These are phyloP conservation scores for Calephelis virginiensis DNA, from an alignment of 1,140 invertebrate genomes.

Conservation along the genomic window DNA sequence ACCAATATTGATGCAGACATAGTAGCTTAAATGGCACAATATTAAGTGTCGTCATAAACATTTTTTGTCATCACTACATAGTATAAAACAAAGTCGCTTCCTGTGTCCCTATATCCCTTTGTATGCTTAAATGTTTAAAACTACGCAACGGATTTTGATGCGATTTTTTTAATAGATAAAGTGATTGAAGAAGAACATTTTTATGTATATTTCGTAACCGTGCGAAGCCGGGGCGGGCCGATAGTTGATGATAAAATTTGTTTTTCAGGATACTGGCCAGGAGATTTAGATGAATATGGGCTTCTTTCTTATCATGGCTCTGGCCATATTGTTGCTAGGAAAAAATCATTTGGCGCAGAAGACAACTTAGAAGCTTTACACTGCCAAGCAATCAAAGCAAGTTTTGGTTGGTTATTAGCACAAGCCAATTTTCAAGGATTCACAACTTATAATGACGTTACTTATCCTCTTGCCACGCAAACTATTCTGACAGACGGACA, in stretches of 20 bases:
- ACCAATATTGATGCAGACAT: too few relatives aligned
- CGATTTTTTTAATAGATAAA: too few relatives aligned
- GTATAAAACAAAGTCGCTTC: too few relatives aligned
- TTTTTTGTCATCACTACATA: too few relatives aligned
- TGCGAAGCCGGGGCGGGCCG: too few relatives aligned
- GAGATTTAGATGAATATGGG: constrained; percentile 86
- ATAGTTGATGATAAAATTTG: not conserved
- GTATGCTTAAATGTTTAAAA: too few relatives aligned
- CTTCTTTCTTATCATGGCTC: constrained; percentile 85
- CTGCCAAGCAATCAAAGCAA: constrained; percentile 85
- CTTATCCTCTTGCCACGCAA: constrained; percentile 93
- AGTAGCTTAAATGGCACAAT: too few relatives aligned
- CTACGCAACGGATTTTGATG: too few relatives aligned
- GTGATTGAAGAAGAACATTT: too few relatives aligned
- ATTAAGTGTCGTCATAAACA: too few relatives aligned
- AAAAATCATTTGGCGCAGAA: constrained; percentile 69
- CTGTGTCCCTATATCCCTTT: too few relatives aligned
- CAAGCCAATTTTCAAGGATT: constrained; percentile 94
- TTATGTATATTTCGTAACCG: too few relatives aligned
- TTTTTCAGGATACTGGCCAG: constrained; percentile 87
- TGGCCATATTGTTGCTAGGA: constrained; percentile 76
- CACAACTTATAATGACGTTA: constrained; percentile 90
- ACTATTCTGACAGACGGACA: constrained; percentile 91
- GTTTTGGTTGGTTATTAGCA: constrained; percentile 88
- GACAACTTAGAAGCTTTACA: constrained; percentile 82